Conservation (phyloP, 2,797 vertebrate genomes). For the Urosaurus nigricauda region DNA sequence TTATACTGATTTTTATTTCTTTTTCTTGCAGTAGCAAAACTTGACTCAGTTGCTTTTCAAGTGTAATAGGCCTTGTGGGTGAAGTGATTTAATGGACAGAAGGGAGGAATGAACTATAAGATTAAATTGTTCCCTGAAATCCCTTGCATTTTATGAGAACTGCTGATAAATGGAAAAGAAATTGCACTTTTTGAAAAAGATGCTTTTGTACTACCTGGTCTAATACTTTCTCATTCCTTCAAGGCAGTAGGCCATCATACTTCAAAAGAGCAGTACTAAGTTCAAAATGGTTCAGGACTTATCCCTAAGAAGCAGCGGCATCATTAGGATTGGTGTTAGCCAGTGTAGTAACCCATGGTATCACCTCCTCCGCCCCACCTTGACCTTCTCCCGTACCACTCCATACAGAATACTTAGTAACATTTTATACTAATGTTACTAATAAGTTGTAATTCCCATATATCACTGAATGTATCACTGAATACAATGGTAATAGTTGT, state of each 20-base stretch:
- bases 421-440: too few relatives aligned
- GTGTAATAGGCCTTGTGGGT: background rate
- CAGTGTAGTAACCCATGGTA: too few relatives aligned
- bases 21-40: background rate
- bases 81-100: background rate
- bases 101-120: background rate
- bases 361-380: too few relatives aligned
- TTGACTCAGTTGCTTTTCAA: background rate
- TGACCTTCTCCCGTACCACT: too few relatives aligned
- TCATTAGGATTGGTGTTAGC: too few relatives aligned
- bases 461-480: too few relatives aligned
- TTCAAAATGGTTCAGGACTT: background rate
- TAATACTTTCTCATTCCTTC: background rate
- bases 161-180: background rate
- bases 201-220: background rate
- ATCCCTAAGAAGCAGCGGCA: too few relatives aligned
- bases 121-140: background rate
- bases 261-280: background rate
- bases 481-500: too few relatives aligned
- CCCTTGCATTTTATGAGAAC: background rate
- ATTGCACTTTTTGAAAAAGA: background rate
- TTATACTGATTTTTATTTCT: background rate
- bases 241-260: background rate
- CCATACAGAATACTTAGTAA: too few relatives aligned
- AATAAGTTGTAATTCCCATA: too few relatives aligned